phyloP scores from a whole-genome alignment of 2,797 vertebrate genomes.

The Parauchenoglanis ngamensis region DNA sequence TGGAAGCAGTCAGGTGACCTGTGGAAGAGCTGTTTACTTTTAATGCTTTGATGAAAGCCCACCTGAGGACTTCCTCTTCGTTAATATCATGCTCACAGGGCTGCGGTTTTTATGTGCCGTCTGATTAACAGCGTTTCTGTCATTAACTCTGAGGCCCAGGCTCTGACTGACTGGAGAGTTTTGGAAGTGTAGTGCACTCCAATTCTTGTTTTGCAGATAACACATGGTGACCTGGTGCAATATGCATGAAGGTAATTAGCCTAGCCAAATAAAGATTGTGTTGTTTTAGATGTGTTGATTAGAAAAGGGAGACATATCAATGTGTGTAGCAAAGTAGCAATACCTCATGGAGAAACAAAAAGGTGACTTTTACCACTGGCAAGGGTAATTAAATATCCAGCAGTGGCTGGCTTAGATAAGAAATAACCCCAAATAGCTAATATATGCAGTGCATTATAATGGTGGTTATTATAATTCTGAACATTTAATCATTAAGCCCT shows the following conservation, averaged over 20 bases:
- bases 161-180: not conserved
- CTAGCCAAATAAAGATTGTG: not conserved
- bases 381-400: not conserved
- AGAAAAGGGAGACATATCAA: not conserved
- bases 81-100: not conserved
- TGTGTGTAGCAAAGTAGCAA: not conserved
- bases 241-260: slow-evolving; percentile 15
- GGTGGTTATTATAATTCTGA: not conserved
- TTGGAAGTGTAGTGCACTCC: not conserved
- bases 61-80: slow-evolving; percentile 10
- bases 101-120: not conserved
- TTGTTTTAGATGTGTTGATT: not conserved
- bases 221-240: not conserved
- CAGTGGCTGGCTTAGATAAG: not conserved
- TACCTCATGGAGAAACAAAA: not conserved
- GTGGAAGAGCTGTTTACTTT: not conserved
- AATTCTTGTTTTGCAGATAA: slow-evolving; percentile 5
- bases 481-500: not conserved
- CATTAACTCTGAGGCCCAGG: slow-evolving; percentile 10
- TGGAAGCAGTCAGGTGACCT: not conserved
- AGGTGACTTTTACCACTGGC: not conserved
- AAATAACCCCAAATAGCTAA: not conserved
- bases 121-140: not conserved
- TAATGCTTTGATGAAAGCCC: not conserved
- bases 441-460: not conserved